Evolutionary conservation across 1,140 invertebrate species (phyloP), one percentile per base, ranked within the genome.

Genomic region (Xylocopa sonorina): DNA sequence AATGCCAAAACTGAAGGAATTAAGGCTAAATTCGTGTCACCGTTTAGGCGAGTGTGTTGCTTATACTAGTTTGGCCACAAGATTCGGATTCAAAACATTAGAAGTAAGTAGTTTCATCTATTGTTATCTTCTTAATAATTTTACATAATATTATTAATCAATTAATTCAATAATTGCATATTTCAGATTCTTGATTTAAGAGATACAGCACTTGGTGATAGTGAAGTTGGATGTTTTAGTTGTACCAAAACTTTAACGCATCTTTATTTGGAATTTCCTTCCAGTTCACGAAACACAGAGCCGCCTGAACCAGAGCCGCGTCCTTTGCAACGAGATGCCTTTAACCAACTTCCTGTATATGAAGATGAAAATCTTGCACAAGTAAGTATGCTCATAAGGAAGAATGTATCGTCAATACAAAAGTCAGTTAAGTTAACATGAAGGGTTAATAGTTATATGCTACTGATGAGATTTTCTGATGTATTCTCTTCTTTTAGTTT

Each of bases 41-140:
- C 92, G 93, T 72, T 89, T 97, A 68, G 93, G 93, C 29, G 95
- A 96, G 87, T 96, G 95, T 88, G 94, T 96, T 21, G 95, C 96
- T 0, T 97, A 97, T 89, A 94, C 95, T 21, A 96, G 95, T 85
- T 94, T 97, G 53, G 95, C 96, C 0, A 94, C 95, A 12, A 92
- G 95, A 86, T 96, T 96, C 90, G 96, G 96, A n/a, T 96, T 96
- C 83, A 93, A 93, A 88, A 91, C 92, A 24, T 87, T 96, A 10
- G 93, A 95, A 93, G 95, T 95, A 92, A 85, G 27, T 62, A 66
- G 41, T 21, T 21, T 62, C 24, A 7, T 12, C 1, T 34, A 38
- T 48, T 34, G 12, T 16, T 24, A 55, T 57, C n/a, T n/a, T 34
- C 18, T 27, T 53, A 21, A 62, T 41, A 41, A 43, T 32, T 24